Evolutionary conservation across 2,797 vertebrate species (phyloP), one percentile per base, ranked within the genome.

Genomic region (Poeciliopsis presidionis): DNA sequence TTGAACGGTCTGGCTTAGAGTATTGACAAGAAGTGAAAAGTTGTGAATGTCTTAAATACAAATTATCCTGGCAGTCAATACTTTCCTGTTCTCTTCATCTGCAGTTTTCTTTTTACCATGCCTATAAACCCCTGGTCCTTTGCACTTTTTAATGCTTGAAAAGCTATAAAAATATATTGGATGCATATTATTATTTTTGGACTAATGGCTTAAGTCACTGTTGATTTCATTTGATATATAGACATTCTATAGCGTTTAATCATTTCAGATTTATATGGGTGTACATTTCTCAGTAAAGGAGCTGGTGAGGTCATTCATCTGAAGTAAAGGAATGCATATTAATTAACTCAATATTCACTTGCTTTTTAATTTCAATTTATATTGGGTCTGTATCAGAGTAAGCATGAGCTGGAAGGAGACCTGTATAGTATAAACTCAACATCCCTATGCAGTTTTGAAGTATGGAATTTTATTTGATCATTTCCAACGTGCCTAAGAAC

Each of bases 1-100:
- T 87, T 46, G 65, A 83, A 73, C 33, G 22, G 73, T 55, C 30
- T 13, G 75, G 81, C 87, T 63, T 57, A 90, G 78, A 81, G 47
- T 78, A 90, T 76, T 87, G 89, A 80, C 82, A 77, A 74, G 47
- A 78, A 46, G 81, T 79, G 75, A 88, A 69, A 85, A 88, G 70
- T 78, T 77, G 53, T 25, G 18, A 46, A 45, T 0, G 11, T 65
- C 43, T 61, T 73, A 47, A 83, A 74, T 46, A 75, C 78, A 83
- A 69, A 80, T 81, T 77, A 74, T 72, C 53, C 43, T 63, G n/a
- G 22, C 41, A 65, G 76, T 89, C 84, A 63, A 74, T 85, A 79
- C 73, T 67, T 77, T 28, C 36, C n/a, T 59, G 11, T 75, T 25
- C 41, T 71, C 47, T 72, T 76, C 7, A 76, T 51, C 41, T 41